Conservation (phyloP, 2,888 invertebrate genomes). For the Coecobrya sp. region DNA sequence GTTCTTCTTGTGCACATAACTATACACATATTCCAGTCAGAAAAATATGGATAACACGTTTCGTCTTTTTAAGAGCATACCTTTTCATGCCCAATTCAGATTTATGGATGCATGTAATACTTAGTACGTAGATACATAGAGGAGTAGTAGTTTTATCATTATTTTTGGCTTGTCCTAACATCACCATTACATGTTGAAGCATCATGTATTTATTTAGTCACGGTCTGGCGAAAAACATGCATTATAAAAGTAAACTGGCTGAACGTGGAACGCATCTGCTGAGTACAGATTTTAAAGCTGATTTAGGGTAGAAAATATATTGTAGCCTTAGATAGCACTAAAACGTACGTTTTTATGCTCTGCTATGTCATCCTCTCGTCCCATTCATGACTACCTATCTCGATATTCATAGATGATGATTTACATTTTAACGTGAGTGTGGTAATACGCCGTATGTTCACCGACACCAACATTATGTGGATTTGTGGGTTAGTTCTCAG, state of each 20-base stretch:
- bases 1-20: neutral
- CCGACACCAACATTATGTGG: slow-evolving; percentile 49
- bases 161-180: neutral
- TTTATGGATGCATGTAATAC: slow-evolving; percentile 24
- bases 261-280: neutral
- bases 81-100: slow-evolving; percentile 44
- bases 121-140: neutral
- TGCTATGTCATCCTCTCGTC: neutral
- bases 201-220: slow-evolving; percentile 15
- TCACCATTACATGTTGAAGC: neutral
- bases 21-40: slow-evolving; percentile 16
- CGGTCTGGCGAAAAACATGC: slow-evolving; percentile 11
- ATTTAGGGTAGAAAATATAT: neutral
- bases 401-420: slow-evolving; percentile 20
- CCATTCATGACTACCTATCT: neutral
- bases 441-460: slow-evolving; percentile 48
- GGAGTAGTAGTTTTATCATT: neutral
- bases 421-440: slow-evolving; percentile 31
- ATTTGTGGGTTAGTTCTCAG: slow-evolving; percentile 61
- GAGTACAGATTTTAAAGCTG: slow-evolving; percentile 11
- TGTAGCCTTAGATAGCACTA: neutral
- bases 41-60: slow-evolving; percentile 13
- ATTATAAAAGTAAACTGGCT: slow-evolving; percentile 3
- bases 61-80: neutral
- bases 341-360: neutral